phyloP scores from a whole-genome alignment of 2,888 invertebrate genomes.

The Xylota sylvarum region DNA sequence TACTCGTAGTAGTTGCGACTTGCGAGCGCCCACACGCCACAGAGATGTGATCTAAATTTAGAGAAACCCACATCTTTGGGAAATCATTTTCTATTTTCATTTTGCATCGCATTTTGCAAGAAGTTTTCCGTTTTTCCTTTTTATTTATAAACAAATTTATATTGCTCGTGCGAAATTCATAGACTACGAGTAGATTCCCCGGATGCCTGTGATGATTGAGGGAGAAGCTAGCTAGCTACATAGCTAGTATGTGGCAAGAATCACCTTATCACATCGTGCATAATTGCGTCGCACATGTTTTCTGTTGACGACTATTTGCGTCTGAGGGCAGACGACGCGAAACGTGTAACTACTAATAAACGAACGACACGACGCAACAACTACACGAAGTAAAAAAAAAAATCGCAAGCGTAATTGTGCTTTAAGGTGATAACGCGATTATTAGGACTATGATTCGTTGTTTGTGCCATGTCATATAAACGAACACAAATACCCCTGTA shows the following conservation, averaged over 20 bases:
- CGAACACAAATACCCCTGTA: no score
- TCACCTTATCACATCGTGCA: slow-evolving; percentile 62
- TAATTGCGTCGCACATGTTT: slow-evolving; percentile 67
- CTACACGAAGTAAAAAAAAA: not conserved
- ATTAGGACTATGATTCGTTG: not conserved
- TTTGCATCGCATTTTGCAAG: slow-evolving; percentile 14
- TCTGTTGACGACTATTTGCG: slow-evolving; percentile 33
- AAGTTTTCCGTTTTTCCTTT: slow-evolving; percentile 2
- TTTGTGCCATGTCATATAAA: slow-evolving; percentile 1
- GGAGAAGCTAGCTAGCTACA: not conserved
- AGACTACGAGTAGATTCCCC: not conserved
- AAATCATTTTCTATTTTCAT: slow-evolving; percentile 32
- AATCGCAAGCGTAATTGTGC: not conserved
- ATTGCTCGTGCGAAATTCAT: slow-evolving; percentile 35
- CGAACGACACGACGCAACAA: not conserved
- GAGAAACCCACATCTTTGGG: slow-evolving; percentile 10
- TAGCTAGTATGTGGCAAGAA: slow-evolving; percentile 17
- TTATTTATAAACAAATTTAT: slow-evolving; percentile 40
- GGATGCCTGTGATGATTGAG: not conserved
- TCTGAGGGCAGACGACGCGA: slow-evolving; percentile 26
- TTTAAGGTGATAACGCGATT: slow-evolving; percentile 39
- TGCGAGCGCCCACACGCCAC: slow-evolving; percentile 2
- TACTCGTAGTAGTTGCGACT: no score
- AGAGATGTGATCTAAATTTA: slow-evolving; percentile 19
- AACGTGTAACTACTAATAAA: slow-evolving; percentile 3